Conservation (phyloP, 2,888 invertebrate species). For the Parascotia fuliginaria region DNA sequence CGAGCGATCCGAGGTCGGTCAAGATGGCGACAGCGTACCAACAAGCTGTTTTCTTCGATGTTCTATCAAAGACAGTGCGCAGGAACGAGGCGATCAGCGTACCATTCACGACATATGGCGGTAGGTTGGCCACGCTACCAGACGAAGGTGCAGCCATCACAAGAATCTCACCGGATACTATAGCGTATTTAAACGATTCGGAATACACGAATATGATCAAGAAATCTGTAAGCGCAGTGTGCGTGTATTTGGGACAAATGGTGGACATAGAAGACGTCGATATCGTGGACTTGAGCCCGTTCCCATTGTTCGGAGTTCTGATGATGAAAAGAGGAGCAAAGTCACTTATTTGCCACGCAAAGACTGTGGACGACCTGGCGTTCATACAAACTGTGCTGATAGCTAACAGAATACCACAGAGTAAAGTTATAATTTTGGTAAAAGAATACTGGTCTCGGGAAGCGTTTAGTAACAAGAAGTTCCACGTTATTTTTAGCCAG, state of each 20-base stretch:
- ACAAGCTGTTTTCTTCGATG: slow-evolving; percentile 36
- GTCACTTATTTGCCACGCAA: slow-evolving; percentile 53
- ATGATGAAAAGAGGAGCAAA: slow-evolving; percentile 67
- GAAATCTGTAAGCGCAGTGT: slow-evolving; percentile 11
- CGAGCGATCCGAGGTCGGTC: slow-evolving; percentile 78
- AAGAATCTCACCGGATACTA: slow-evolving; percentile 22
- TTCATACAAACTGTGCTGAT: slow-evolving; percentile 19
- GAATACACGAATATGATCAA: slow-evolving; percentile 31
- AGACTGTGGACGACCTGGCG: slow-evolving; percentile 15
- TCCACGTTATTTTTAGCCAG: slow-evolving; percentile 29
- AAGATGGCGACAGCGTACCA: slow-evolving; percentile 66
- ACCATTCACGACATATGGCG: slow-evolving; percentile 17
- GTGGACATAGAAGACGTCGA: slow-evolving; percentile 16
- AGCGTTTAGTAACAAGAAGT: slow-evolving; percentile 15
- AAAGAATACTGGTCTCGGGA: slow-evolving; percentile 13
- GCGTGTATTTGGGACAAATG: slow-evolving; percentile 25
- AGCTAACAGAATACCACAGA: slow-evolving; percentile 19
- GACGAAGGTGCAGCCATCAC: slow-evolving; percentile 1
- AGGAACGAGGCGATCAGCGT: slow-evolving; percentile 8
- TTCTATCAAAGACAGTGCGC: slow-evolving; percentile 16
- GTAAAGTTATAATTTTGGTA: slow-evolving; percentile 22
- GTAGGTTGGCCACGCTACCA: slow-evolving; percentile 13
- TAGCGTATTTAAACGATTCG: slow-evolving; percentile 29
- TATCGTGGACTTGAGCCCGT: slow-evolving; percentile 80
- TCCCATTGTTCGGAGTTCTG: slow-evolving; percentile 82